Conservation (phyloP, 35 echinoderm and acorn worm genomes). For the Ophioderma brevispina region DNA sequence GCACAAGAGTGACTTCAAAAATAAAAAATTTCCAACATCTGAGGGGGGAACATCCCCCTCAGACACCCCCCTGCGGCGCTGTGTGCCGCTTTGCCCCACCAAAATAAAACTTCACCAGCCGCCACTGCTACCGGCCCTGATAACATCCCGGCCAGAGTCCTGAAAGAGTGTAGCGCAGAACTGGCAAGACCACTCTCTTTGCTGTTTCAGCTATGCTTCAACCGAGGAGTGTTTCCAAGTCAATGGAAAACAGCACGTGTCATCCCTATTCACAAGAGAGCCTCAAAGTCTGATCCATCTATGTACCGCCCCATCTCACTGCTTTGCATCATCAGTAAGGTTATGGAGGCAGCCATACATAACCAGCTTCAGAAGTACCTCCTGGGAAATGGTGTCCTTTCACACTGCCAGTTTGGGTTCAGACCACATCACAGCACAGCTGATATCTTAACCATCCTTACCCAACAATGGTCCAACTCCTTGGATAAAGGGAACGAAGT, state of each 20-base stretch:
- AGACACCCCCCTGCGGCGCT: no score
- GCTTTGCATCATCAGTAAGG: slow-evolving; percentile 55
- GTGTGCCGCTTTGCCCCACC: no score
- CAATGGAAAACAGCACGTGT: slow-evolving; percentile 57
- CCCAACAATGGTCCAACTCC: no score
- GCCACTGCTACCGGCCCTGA: no score
- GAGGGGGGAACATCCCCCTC: no score
- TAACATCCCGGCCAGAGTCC: no score
- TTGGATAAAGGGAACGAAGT: no score
- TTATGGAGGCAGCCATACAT: slow-evolving; percentile 39
- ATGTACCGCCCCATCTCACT: slow-evolving; percentile 39
- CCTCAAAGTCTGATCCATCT: slow-evolving; percentile 26
- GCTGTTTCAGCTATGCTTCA: slow-evolving; percentile 54
- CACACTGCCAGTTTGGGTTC: slow-evolving; percentile 18
- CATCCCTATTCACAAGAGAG: slow-evolving; percentile 56
- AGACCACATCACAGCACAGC: slow-evolving; percentile 47
- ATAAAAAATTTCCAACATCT: no score
- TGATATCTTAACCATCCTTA: slow-evolving; percentile 39
- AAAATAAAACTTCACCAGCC: no score
- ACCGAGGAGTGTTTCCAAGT: slow-evolving; percentile 25
- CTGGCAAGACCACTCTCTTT: neutral
- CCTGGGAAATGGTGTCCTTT: slow-evolving; percentile 35
- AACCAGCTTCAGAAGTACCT: slow-evolving; percentile 41
- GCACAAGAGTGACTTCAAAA: no score
- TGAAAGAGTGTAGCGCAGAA: no score